Conservation (phyloP, 2,888 invertebrate genomes). For the Trachelus tabidus region DNA sequence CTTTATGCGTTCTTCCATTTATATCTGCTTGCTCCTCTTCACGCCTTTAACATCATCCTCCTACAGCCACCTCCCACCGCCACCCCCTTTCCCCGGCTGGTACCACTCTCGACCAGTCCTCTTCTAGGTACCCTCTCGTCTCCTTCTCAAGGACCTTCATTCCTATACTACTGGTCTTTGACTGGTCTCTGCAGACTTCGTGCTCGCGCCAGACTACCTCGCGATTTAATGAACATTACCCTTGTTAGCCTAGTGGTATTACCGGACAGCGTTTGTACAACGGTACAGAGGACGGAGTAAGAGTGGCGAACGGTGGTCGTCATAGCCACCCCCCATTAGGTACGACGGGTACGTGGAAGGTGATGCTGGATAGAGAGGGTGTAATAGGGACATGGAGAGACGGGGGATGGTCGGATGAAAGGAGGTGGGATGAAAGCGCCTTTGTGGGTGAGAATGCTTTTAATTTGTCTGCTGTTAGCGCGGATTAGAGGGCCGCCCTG, state of each 20-base stretch:
- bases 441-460: slow-evolving; percentile 52
- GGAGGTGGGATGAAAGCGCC: slow-evolving; percentile 37
- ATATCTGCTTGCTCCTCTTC: slow-evolving; percentile 7
- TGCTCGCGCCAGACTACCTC: slow-evolving; percentile 26
- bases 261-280: slow-evolving; percentile 30
- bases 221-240: slow-evolving; percentile 52
- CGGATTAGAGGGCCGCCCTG: slow-evolving; percentile 44
- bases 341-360: neutral
- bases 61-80: neutral
- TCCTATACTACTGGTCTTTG: neutral
- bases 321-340: neutral
- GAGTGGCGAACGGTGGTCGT: slow-evolving; percentile 1
- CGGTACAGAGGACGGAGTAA: slow-evolving; percentile 12
- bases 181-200: neutral
- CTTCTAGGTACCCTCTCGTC: slow-evolving; percentile 17
- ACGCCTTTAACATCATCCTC: neutral
- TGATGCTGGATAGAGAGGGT: slow-evolving; percentile 12
- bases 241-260: slow-evolving; percentile 46
- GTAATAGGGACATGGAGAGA: slow-evolving; percentile 21
- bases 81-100: neutral
- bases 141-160: slow-evolving; percentile 15
- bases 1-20: slow-evolving; percentile 29
- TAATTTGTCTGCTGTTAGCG: slow-evolving; percentile 50
- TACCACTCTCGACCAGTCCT: slow-evolving; percentile 8
- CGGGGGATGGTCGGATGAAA: neutral